A percentile compares a stretch with the other conserved stretches of the same genome.
phyloP scores from a whole-genome alignment of 30 jellyfish, hydroid and myxozoan genomes.

The Turritopsis rubra region DNA sequence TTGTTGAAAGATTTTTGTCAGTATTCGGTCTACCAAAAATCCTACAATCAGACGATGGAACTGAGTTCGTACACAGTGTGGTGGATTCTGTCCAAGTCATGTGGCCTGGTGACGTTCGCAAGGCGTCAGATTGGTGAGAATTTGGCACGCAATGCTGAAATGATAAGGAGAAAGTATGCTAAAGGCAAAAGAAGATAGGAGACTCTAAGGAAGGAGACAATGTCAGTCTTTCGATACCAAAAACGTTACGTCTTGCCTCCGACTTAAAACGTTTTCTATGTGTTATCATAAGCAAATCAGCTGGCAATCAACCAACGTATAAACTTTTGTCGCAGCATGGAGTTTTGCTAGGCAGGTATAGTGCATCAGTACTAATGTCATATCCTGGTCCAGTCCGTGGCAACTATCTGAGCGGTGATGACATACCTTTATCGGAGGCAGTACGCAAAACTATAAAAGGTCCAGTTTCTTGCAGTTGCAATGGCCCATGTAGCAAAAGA shows the following conservation, averaged over 20 bases:
- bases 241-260: background rate
- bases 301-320: slow-evolving; percentile 6
- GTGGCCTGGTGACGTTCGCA: slow-evolving; percentile 33
- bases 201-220: slow-evolving; percentile 6
- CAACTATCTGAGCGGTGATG: background rate
- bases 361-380: slow-evolving; percentile 15
- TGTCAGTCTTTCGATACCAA: slow-evolving; percentile 13
- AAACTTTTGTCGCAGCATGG: background rate
- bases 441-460: background rate
- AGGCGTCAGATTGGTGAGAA: background rate
- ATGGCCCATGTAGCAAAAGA: background rate
- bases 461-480: background rate
- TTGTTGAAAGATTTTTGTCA: background rate
- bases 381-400: slow-evolving; percentile 12
- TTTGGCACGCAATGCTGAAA: slow-evolving; percentile 2
- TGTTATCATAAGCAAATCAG: slow-evolving; percentile 5
- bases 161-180: slow-evolving; percentile 5
- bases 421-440: background rate
- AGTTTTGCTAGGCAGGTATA: background rate
- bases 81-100: slow-evolving; percentile 6
- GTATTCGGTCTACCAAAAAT: slow-evolving; percentile 9
- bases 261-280: slow-evolving; percentile 13
- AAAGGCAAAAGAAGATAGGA: slow-evolving; percentile 12
- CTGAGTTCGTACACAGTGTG: background rate
- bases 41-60: slow-evolving; percentile 4